Conservation (phyloP, 2,888 invertebrate genomes). For the Nymphalis c-album region DNA sequence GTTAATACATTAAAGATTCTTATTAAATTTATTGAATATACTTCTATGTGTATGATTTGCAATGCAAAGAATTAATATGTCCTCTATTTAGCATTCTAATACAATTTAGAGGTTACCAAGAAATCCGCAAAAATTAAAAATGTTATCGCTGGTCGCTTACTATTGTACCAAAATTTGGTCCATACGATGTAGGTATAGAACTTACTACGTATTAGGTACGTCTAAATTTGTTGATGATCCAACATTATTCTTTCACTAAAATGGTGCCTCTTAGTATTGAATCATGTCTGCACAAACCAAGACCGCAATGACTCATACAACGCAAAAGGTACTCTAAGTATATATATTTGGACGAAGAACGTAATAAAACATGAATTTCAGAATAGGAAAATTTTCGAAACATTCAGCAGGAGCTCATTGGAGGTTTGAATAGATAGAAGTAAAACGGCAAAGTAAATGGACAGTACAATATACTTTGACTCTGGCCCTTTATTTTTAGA, state of each 20-base stretch:
- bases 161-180: background rate
- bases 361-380: slow-evolving; percentile 16
- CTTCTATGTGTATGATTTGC: background rate
- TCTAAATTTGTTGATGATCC: slow-evolving; percentile 42
- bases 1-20: slow-evolving; percentile 16
- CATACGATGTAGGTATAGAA: background rate
- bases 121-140: background rate
- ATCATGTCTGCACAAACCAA: slow-evolving; percentile 35
- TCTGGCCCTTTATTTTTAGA: too few species aligned
- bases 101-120: background rate
- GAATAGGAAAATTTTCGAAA: background rate
- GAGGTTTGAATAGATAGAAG: too few species aligned
- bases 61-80: background rate
- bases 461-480: too few species aligned
- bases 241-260: slow-evolving; percentile 43
- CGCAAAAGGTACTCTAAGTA: slow-evolving; percentile 33
- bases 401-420: too few species aligned
- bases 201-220: slow-evolving; percentile 26
- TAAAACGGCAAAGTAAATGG: too few species aligned
- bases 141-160: too few species aligned
- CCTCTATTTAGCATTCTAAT: background rate
- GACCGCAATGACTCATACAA: slow-evolving; percentile 35
- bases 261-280: slow-evolving; percentile 39
- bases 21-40: slow-evolving; percentile 1
- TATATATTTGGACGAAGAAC: slow-evolving; percentile 28